Evolutionary conservation across 2,797 vertebrate genomes (phyloP), one percentile per base, ranked within the genome.

Genomic region (Pelochelys cantorii): DNA sequence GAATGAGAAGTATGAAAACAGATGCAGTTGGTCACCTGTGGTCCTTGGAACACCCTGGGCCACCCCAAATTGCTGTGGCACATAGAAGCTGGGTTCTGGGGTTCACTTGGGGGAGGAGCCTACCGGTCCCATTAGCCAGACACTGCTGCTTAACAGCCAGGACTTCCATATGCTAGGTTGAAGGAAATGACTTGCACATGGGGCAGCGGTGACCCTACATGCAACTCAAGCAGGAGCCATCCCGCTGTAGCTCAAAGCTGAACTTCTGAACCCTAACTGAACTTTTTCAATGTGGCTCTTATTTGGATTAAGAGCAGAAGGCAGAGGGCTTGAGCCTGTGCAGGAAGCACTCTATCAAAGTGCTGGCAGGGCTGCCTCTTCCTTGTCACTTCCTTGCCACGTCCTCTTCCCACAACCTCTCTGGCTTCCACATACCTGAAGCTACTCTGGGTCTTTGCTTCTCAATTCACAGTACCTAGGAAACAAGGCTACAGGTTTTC

Each of bases 341-440:
- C 90, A 96, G 96, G 97, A 97, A 96, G 88, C 93, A 95, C 88
- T 97, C 12, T 34, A 96, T 97, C 92, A 96, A 95, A 96, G 93
- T 87, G 85, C 93, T 95, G 94, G 96, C 91, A 17, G 95, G 91
- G 25, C 87, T 93, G 92, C 87, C 83, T 96, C 86, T 77, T 96
- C 89, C 53, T 94, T 95, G 95, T 94, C 93, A 96, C 86, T 77
- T 96, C 89, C 53, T 94, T 95, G 95, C 95, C 93, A 96, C 86
- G 90, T 91, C 96, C 80, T 42, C 94, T 96, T 96, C 90, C 95
- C 81, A 60, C 81, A 95, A 96, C 86, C 94, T 91, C 95, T 94
- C 92, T 95, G 95, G 95, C 86, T 96, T 90, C n/a, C 91, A 92
- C 95, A 96, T 94, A 97, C 96, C 96, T 96, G 95, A 96, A 94